phyloP scores from a whole-genome alignment of 2,797 vertebrate genomes.

The Bovichtus variegatus region DNA sequence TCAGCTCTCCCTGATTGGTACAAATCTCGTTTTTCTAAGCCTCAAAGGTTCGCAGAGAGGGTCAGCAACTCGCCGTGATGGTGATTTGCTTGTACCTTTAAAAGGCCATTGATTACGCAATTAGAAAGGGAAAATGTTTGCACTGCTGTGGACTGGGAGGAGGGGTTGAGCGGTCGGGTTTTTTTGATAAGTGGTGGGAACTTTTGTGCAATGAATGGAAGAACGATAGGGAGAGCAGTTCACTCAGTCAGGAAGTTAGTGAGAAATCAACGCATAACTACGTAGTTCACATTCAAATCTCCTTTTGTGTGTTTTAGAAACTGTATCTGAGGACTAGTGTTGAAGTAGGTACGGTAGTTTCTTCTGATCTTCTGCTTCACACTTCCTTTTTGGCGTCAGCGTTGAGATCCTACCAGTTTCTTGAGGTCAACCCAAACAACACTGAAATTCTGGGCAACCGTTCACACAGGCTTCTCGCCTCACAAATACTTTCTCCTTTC shows the following conservation, averaged over 20 bases:
- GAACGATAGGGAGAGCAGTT: slow-evolving; percentile 5
- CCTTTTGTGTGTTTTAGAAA: too few relatives aligned
- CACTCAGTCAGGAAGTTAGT: slow-evolving; percentile 10
- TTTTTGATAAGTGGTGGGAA: slow-evolving; percentile 72
- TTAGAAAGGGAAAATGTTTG: slow-evolving; percentile 80
- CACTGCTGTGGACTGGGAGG: slow-evolving; percentile 35
- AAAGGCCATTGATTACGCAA: slow-evolving; percentile 87
- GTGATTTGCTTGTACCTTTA: slow-evolving; percentile 87
- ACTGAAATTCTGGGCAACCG: neutral
- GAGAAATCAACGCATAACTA: neutral
- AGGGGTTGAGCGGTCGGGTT: slow-evolving; percentile 23
- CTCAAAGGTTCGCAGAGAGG: slow-evolving; percentile 80
- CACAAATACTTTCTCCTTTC: slow-evolving; percentile 25
- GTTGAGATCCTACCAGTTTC: slow-evolving; percentile 1
- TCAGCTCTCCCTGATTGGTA: slow-evolving; percentile 81
- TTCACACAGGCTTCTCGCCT: neutral
- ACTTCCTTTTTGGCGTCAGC: neutral
- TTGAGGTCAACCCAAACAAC: neutral
- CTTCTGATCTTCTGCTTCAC: neutral
- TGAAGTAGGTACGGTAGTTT: neutral
- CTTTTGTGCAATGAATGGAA: slow-evolving; percentile 33
- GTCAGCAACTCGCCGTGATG: slow-evolving; percentile 80
- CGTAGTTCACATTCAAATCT: neutral
- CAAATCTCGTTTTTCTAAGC: slow-evolving; percentile 83
- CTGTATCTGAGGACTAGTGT: neutral